Percentiles rank a stretch among this genome's conserved stretches.
Conservation (phyloP, 1,140 invertebrate species). For the Nephila pilipes region DNA sequence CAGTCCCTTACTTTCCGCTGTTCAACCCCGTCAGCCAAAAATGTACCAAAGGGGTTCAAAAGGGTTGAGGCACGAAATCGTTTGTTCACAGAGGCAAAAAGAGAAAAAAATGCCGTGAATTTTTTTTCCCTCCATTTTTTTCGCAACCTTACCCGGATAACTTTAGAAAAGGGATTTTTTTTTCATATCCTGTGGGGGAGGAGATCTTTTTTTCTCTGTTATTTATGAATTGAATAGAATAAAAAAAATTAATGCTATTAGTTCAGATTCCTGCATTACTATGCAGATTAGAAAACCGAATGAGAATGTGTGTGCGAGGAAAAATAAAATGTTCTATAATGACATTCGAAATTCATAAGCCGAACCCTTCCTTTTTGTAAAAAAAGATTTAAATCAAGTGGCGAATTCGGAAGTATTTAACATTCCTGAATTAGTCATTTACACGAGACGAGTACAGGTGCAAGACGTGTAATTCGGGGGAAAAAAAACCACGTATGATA, state of each 20-base stretch:
- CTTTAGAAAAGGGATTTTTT: constrained; percentile 41
- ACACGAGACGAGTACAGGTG: background rate
- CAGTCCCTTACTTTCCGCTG: background rate
- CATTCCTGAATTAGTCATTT: constrained; percentile 6
- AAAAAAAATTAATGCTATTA: constrained; percentile 59
- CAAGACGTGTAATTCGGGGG: background rate
- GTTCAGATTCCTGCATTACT: constrained; percentile 49
- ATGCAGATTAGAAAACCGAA: constrained; percentile 59
- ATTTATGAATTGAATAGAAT: constrained; percentile 70
- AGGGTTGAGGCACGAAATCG: constrained; percentile 72
- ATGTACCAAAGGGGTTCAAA: constrained; percentile 67
- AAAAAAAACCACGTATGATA: background rate
- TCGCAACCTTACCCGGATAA: background rate
- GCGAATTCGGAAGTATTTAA: background rate
- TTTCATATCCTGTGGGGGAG: background rate
- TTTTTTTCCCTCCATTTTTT: constrained; percentile 20
- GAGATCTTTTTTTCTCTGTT: constrained; percentile 22
- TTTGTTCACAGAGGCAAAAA: background rate
- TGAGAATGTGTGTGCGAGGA: background rate
- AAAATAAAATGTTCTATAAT: constrained; percentile 45
- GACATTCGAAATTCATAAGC: background rate
- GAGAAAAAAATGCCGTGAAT: background rate
- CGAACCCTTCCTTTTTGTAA: background rate
- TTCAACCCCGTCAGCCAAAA: constrained; percentile 69
- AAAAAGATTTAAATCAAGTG: background rate